These are phyloP conservation scores for Adelognathus sp. DNA, from an alignment of 2,888 invertebrate species.

Conservation along the genomic window DNA sequence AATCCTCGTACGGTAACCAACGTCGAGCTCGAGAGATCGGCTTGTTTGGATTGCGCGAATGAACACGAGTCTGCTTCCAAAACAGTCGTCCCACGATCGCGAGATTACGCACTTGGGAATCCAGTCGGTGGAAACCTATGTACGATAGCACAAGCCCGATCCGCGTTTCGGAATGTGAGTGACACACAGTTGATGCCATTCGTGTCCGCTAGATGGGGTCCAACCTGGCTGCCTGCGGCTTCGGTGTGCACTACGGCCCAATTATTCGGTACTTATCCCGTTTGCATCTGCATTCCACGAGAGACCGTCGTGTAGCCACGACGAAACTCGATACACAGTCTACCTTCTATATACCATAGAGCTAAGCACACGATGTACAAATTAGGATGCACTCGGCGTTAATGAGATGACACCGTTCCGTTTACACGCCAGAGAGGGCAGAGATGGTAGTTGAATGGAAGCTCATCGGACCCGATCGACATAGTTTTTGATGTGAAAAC, in stretches of 20 bases:
- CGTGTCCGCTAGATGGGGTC: neutral
- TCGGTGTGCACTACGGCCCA: neutral
- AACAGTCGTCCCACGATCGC: slow-evolving; percentile 45
- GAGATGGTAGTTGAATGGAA: too few species aligned
- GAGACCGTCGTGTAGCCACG: neutral
- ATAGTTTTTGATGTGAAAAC: too few species aligned
- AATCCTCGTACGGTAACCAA: slow-evolving; percentile 8
- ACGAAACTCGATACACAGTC: neutral
- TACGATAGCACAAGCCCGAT: slow-evolving; percentile 14
- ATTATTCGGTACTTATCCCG: slow-evolving; percentile 31
- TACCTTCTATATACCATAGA: neutral
- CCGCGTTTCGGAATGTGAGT: neutral
- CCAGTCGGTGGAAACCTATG: neutral
- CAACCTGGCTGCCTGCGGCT: neutral
- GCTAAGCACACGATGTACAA: neutral
- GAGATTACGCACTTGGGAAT: slow-evolving; percentile 58
- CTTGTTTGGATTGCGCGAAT: slow-evolving; percentile 65
- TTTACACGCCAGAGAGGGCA: neutral
- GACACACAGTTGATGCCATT: neutral
- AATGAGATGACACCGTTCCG: neutral
- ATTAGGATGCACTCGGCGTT: slow-evolving; percentile 10
- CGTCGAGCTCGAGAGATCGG: slow-evolving; percentile 12
- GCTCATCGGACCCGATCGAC: too few species aligned
- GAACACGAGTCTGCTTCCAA: slow-evolving; percentile 64
- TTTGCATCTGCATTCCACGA: neutral